Evolutionary conservation across 2,888 invertebrate species (phyloP), one percentile per base, ranked within the genome.

Genomic region (Epistrophella euchroma): DNA sequence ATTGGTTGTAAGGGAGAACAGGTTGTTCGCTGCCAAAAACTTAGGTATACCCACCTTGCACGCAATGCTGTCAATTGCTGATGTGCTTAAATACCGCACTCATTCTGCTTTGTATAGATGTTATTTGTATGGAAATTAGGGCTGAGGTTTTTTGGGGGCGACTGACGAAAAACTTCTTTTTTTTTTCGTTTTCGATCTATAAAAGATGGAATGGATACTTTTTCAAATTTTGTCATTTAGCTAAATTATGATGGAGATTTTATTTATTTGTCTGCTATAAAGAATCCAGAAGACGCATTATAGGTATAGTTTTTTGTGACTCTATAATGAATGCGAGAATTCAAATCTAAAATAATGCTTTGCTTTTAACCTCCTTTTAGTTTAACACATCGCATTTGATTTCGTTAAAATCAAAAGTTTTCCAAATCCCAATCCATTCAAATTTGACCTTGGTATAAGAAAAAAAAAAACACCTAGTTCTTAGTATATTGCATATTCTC

Each of bases 11-110:
- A 71, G 52, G 45, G 22, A 58, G 77, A 82, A 82, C 82, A 82
- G 86, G 82, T 81, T 76, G 70, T 81, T 77, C 60, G 56, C 64
- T 86, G 78, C 82, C 77, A 71, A 86, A 86, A 86, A 86, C 82
- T n/a, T n/a, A n/a, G n/a, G 37, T 82, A 86, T 74, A 82, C 73
- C 64, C 77, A 82, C 77, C 64, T 86, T 78, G 78, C 86, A 86
- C 86, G 86, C 86, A 86, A 86, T 81, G 76, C 81, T 73, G 76
- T 85, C 85, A 73, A 73, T 85, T 68, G 72, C 35, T 77, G 68
- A 68, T 68, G 73, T 62, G 68, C 71, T 58, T 62, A 55, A 71
- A 80, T 68, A 58, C 66, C 70, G 37, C 74, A 71, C 50, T 64
- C 74, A 70, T 2, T 47, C 25, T 55, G 68, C 13, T 70, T 72